Percentiles rank a stretch among this genome's conserved stretches.
Evolutionary conservation across 2,797 vertebrate species (phyloP).

Genomic region (Dendrocincla fuliginosa): DNA sequence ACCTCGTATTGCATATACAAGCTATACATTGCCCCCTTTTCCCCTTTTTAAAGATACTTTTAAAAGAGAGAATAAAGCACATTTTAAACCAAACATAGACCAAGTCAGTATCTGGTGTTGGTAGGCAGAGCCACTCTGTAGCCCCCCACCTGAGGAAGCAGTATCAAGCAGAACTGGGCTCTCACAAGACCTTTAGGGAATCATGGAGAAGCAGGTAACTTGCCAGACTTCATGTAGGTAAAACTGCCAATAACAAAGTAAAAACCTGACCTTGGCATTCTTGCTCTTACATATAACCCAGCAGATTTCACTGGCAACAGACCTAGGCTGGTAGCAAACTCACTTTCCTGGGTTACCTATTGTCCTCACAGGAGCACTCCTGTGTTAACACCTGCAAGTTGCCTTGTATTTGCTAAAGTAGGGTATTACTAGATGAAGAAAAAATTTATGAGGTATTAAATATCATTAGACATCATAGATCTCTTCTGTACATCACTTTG

Average conservation of each 20-base stretch:
- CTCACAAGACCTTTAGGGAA: not conserved
- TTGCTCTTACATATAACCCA: not conserved
- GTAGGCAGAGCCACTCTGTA: not conserved
- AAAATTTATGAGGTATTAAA: not conserved
- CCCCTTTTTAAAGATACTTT: not conserved
- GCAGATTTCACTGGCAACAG: not conserved
- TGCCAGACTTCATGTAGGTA: fast-evolving
- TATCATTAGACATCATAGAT: not conserved
- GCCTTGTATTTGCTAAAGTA: not conserved
- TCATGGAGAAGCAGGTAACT: not conserved
- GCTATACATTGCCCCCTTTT: fast-evolving
- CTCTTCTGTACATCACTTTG: not conserved
- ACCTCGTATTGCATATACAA: fast-evolving
- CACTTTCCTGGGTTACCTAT: not conserved
- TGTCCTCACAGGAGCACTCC: not conserved
- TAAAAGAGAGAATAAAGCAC: not conserved
- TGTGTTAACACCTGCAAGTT: not conserved
- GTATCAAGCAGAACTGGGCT: not conserved
- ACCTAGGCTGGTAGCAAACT: not conserved
- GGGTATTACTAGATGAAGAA: not conserved
- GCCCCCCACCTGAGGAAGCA: not conserved
- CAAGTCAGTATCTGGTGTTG: not conserved
- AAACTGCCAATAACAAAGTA: not conserved
- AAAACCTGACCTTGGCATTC: not conserved
- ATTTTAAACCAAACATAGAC: not conserved